Evolutionary conservation across 2,113 vertebrate species (phyloP).

Genomic region (Calonectris borealis): DNA sequence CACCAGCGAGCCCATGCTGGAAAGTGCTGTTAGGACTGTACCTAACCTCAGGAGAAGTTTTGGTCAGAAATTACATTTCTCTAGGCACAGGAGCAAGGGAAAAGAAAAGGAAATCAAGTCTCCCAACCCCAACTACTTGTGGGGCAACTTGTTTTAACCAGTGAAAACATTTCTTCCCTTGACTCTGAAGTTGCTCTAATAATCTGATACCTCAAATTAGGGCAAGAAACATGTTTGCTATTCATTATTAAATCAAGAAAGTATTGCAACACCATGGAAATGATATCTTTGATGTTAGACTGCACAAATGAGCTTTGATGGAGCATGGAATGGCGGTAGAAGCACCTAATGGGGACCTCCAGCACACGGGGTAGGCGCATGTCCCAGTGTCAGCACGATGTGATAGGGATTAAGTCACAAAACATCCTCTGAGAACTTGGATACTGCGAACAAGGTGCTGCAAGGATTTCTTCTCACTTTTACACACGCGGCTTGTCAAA

Average conservation of each 20-base stretch:
- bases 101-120: neutral
- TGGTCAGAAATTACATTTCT: neutral
- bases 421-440: neutral
- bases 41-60: neutral
- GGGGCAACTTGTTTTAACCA: neutral
- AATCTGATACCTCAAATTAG: neutral
- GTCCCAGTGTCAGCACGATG: fast-evolving
- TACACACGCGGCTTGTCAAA: neutral
- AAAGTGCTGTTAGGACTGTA: neutral
- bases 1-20: fast-evolving
- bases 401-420: neutral
- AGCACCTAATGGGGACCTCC: neutral
- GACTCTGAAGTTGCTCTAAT: neutral
- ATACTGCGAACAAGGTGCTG: neutral
- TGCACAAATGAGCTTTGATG: neutral
- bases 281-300: neutral
- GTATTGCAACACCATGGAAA: neutral
- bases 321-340: neutral
- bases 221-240: neutral
- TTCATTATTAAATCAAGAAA: neutral
- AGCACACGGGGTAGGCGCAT: fast-evolving
- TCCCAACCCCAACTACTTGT: neutral
- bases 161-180: neutral
- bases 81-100: neutral
- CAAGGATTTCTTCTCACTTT: neutral